These are phyloP conservation scores for Telmatherina bonti DNA, from an alignment of 2,797 vertebrate species.

Conservation along the genomic window DNA sequence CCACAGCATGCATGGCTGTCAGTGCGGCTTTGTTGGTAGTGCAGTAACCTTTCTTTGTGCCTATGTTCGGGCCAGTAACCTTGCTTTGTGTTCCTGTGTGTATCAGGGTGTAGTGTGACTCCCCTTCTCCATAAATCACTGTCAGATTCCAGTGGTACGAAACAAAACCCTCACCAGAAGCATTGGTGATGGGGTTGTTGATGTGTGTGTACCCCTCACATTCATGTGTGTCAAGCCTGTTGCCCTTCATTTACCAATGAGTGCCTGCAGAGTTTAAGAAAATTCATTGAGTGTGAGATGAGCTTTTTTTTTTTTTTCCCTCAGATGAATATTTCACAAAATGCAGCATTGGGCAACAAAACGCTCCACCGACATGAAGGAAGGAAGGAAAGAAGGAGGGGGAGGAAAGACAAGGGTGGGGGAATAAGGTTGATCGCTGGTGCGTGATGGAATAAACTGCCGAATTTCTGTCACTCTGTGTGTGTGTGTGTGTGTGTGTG, in stretches of 20 bases:
- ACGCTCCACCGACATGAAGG: constrained; percentile 70
- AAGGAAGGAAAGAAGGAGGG: constrained; percentile 35
- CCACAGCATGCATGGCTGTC: constrained; percentile 59
- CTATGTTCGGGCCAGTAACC: constrained; percentile 75
- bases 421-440: constrained; percentile 80
- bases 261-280: constrained; percentile 69
- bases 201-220: constrained; percentile 13
- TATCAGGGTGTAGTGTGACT: constrained; percentile 78
- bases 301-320: constrained; percentile 57
- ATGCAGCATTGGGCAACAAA: constrained; percentile 70
- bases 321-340: constrained; percentile 78
- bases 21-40: constrained; percentile 69
- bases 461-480: constrained; percentile 71
- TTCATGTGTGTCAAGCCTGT: constrained; percentile 57
- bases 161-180: constrained; percentile 71
- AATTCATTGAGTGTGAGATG: constrained; percentile 79
- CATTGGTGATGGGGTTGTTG: constrained; percentile 70
- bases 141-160: constrained; percentile 78
- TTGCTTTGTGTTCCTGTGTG: constrained; percentile 77
- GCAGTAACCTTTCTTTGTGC: constrained; percentile 76
- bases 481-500: constrained; percentile 40
- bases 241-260: constrained; percentile 72
- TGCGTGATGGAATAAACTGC: constrained; percentile 75
- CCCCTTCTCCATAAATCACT: constrained; percentile 82
- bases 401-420: constrained; percentile 43